Evolutionary conservation across 2,888 invertebrate species (phyloP).

Genomic region (Suillia variegata): DNA sequence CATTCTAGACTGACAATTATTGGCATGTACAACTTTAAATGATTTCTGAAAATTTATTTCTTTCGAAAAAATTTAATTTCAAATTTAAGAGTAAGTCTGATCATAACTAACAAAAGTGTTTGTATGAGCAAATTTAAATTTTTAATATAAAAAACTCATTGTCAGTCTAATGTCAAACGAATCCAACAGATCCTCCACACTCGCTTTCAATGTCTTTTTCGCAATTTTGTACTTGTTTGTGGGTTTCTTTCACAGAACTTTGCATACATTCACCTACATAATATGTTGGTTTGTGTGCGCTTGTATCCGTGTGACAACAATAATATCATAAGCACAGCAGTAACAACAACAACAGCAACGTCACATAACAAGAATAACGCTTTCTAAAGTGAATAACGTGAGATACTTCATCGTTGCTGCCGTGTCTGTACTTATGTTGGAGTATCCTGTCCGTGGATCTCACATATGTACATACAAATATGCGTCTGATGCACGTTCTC

Average conservation of each 20-base stretch:
- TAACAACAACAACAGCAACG: conserved; percentile 19
- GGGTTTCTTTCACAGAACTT: conserved; percentile 6
- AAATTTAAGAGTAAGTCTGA: too few relatives aligned
- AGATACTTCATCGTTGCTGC: conserved; percentile 8
- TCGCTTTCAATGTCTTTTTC: conserved; percentile 9
- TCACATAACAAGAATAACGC: conserved; percentile 13
- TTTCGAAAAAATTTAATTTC: too few relatives aligned
- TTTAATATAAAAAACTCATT: too few relatives aligned
- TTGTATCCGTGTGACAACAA: conserved; percentile 37
- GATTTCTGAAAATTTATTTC: too few relatives aligned
- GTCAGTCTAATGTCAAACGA: too few relatives aligned
- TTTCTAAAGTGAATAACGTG: conserved; percentile 21
- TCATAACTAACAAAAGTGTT: too few relatives aligned
- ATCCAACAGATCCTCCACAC: too few relatives aligned
- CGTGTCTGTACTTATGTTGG: neutral
- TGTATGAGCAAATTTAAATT: too few relatives aligned
- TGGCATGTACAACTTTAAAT: neutral
- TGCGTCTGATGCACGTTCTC: too few relatives aligned
- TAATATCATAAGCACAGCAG: conserved; percentile 45
- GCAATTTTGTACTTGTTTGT: conserved; percentile 9
- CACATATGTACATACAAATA: neutral
- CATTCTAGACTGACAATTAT: neutral
- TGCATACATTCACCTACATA: neutral
- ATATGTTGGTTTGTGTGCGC: conserved; percentile 1
- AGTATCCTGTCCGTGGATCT: neutral